Percentiles rank a stretch among this genome's conserved stretches.
Evolutionary conservation across 2,888 invertebrate species (phyloP).

Genomic region (Mechanitis messenoides): DNA sequence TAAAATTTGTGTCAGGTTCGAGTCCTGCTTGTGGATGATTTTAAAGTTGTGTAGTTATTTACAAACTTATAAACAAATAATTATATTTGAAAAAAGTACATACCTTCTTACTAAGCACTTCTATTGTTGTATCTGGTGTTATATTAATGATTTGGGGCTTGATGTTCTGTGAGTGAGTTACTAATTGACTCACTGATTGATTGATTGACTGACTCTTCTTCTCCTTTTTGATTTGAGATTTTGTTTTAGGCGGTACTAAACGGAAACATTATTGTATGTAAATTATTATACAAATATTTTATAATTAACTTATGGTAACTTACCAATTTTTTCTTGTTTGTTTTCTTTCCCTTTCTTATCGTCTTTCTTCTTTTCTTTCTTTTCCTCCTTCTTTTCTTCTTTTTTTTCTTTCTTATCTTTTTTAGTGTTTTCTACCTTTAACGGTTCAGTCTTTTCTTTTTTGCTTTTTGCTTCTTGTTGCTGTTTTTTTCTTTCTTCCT

Average conservation of each 20-base stretch:
- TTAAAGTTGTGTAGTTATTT: too few species aligned
- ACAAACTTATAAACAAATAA: too few species aligned
- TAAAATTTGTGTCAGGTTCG: too few species aligned
- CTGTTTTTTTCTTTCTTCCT: conserved; percentile 33
- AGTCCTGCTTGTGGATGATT: too few species aligned
- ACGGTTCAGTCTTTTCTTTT: conserved; percentile 38
- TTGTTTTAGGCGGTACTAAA: conserved; percentile 25
- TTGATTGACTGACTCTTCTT: conserved; percentile 36
- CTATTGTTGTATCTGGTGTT: conserved; percentile 58
- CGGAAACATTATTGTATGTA: neutral
- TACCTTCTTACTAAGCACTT: conserved; percentile 49
- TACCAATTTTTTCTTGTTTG: conserved; percentile 56
- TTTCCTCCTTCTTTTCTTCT: conserved; percentile 45
- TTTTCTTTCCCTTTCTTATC: conserved; percentile 44
- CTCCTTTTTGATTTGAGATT: conserved; percentile 34
- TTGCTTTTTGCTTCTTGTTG: conserved; percentile 35
- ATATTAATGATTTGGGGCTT: conserved; percentile 47
- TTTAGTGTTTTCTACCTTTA: conserved; percentile 34
- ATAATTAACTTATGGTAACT: conserved; percentile 21
- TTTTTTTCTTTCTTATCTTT: conserved; percentile 35
- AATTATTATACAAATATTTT: neutral
- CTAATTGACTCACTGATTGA: neutral
- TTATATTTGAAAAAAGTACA: conserved; percentile 29
- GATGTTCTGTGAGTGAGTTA: conserved; percentile 18
- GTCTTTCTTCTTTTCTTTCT: conserved; percentile 36